Percentiles rank a stretch among this genome's conserved stretches.
Conservation (phyloP, 2,113 vertebrate species). For the Anoplopoma fimbria region DNA sequence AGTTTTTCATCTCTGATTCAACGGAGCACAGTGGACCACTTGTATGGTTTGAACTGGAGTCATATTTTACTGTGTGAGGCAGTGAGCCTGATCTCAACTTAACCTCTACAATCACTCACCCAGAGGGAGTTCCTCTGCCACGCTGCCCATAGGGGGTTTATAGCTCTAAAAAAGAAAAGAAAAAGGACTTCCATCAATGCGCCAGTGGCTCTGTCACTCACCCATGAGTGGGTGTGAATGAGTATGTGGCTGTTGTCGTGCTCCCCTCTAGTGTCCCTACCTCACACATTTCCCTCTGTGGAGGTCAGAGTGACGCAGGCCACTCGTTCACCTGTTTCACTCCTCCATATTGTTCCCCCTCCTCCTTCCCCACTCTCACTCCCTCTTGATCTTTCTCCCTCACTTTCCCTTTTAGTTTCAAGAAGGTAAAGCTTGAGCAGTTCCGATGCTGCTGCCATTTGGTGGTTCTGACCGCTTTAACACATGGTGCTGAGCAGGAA, state of each 20-base stretch:
- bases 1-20: background rate
- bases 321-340: slow-evolving; percentile 15
- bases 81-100: slow-evolving; percentile 33
- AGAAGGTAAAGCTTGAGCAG: slow-evolving; percentile 54
- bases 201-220: slow-evolving; percentile 54
- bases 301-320: background rate
- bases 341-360: slow-evolving; percentile 1
- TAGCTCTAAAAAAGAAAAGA: slow-evolving; percentile 35
- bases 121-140: slow-evolving; percentile 44
- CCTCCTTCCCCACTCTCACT: background rate
- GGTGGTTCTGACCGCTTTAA: too few relatives aligned
- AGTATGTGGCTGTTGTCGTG: slow-evolving; percentile 26
- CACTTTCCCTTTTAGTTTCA: slow-evolving; percentile 31
- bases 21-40: slow-evolving; percentile 12
- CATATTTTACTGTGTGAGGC: slow-evolving; percentile 42
- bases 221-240: slow-evolving; percentile 32
- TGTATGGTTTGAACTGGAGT: slow-evolving; percentile 39
- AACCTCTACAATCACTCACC: slow-evolving; percentile 48
- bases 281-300: slow-evolving; percentile 37
- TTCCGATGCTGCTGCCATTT: slow-evolving; percentile 58
- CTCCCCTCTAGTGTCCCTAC: slow-evolving; percentile 7
- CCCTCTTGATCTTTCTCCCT: slow-evolving; percentile 30
- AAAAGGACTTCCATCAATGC: slow-evolving; percentile 24
- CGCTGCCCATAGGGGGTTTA: slow-evolving; percentile 27
- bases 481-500: too few relatives aligned